These are phyloP conservation scores for Erpetoichthys calabaricus DNA, from an alignment of 2,797 vertebrate genomes.

Conservation along the genomic window DNA sequence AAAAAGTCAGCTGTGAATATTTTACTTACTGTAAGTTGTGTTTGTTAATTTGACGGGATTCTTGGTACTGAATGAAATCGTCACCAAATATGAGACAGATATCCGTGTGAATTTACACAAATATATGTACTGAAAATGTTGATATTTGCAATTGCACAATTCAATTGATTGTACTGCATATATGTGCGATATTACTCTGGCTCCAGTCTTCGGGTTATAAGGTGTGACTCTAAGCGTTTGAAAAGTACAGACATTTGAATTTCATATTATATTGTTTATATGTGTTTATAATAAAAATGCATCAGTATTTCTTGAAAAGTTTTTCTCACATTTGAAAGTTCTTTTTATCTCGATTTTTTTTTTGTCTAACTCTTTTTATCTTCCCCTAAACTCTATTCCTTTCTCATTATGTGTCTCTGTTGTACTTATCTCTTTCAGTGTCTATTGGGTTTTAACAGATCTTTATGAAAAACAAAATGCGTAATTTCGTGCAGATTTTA, in stretches of 20 bases:
- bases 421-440: too few relatives aligned
- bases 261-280: constrained; percentile 72
- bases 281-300: constrained; percentile 81
- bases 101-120: too few relatives aligned
- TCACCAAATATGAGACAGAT: constrained; percentile 17
- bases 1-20: constrained; percentile 13
- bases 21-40: constrained; percentile 14
- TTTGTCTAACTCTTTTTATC: too few relatives aligned
- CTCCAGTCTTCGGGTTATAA: constrained; percentile 32
- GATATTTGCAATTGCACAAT: constrained; percentile 45
- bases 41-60: constrained; percentile 6
- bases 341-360: too few relatives aligned
- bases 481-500: too few relatives aligned
- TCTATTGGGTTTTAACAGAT: too few relatives aligned
- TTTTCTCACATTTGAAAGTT: too few relatives aligned
- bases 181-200: constrained; percentile 42
- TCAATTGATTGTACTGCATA: constrained; percentile 65
- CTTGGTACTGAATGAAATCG: constrained; percentile 18
- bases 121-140: constrained; percentile 30
- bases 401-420: too few relatives aligned
- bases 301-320: too few relatives aligned
- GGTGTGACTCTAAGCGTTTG: constrained; percentile 29
- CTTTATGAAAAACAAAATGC: too few relatives aligned
- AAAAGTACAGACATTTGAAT: constrained; percentile 46
- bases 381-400: too few relatives aligned